phyloP scores from a whole-genome alignment of 2,113 vertebrate species.

The Labeo rohita region DNA sequence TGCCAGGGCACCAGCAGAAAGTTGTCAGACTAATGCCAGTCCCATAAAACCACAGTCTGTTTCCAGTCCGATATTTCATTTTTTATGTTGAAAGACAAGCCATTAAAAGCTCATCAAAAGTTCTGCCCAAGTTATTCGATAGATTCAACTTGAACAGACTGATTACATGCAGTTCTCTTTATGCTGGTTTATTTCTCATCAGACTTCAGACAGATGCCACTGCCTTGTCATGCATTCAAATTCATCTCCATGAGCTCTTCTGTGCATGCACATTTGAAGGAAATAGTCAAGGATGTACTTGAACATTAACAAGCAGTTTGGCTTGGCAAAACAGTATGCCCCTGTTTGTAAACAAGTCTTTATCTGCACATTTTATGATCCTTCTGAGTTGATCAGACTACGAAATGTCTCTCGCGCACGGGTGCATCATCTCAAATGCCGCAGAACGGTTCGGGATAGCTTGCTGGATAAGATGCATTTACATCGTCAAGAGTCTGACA shows the following conservation, averaged over 20 bases:
- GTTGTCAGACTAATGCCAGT: background rate
- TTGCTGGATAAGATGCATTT: slow-evolving; percentile 16
- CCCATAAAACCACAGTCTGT: slow-evolving; percentile 8
- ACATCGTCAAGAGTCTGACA: slow-evolving; percentile 9
- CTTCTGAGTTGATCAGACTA: slow-evolving; percentile 18
- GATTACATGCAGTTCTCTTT: background rate
- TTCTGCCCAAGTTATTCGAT: background rate
- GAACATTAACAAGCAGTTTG: slow-evolving; percentile 34
- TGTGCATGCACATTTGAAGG: background rate
- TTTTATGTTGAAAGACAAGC: background rate
- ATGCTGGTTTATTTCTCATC: slow-evolving; percentile 12
- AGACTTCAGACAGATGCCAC: slow-evolving; percentile 25
- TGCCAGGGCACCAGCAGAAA: background rate
- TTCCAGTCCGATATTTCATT: background rate
- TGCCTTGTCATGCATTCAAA: background rate
- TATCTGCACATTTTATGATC: slow-evolving; percentile 4
- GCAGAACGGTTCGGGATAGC: background rate
- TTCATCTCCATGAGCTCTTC: slow-evolving; percentile 16
- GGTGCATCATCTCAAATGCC: background rate
- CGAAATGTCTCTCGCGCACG: background rate
- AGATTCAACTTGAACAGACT: slow-evolving; percentile 31
- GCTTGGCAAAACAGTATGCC: background rate
- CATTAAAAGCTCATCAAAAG: slow-evolving; percentile 23
- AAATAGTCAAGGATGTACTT: slow-evolving; percentile 58
- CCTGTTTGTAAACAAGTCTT: slow-evolving; percentile 44